Conservation (phyloP, 23 tunicate genomes). For the Corella eumyota region DNA sequence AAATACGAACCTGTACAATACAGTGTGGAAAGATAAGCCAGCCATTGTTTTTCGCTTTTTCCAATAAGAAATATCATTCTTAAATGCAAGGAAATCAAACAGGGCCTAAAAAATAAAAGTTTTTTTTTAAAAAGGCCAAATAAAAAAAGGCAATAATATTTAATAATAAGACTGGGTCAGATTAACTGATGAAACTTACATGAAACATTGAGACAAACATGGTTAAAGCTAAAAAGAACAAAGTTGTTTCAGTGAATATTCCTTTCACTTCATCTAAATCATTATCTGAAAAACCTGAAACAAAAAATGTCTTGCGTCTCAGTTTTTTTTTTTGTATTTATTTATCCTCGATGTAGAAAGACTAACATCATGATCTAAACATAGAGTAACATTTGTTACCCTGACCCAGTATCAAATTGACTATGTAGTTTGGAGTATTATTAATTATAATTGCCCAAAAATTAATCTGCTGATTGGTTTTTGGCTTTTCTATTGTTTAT, state of each 20-base stretch:
- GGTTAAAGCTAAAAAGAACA: slow-evolving; percentile 52
- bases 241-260: slow-evolving; percentile 83
- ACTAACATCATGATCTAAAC: no score
- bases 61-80: slow-evolving; percentile 93
- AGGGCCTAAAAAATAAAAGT: slow-evolving; percentile 26
- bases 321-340: background rate
- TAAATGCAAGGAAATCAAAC: slow-evolving; percentile 91
- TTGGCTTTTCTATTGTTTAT: no score
- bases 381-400: no score
- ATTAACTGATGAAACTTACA: no score
- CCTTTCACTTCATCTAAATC: slow-evolving; percentile 88
- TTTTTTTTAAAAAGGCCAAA: background rate
- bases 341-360: no score
- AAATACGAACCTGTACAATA: slow-evolving; percentile 51
- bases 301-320: background rate
- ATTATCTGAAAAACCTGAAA: slow-evolving; percentile 77
- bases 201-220: slow-evolving; percentile 81
- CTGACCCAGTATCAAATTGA: no score
- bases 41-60: slow-evolving; percentile 75
- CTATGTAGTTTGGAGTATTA: no score
- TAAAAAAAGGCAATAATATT: no score
- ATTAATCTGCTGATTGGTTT: no score
- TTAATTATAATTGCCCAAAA: no score
- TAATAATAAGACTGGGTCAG: no score
- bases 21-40: slow-evolving; percentile 89